A percentile compares a stretch with the other conserved stretches of the same genome.
phyloP scores from a whole-genome alignment of 2,113 vertebrate species.

The Urocolius indicus region DNA sequence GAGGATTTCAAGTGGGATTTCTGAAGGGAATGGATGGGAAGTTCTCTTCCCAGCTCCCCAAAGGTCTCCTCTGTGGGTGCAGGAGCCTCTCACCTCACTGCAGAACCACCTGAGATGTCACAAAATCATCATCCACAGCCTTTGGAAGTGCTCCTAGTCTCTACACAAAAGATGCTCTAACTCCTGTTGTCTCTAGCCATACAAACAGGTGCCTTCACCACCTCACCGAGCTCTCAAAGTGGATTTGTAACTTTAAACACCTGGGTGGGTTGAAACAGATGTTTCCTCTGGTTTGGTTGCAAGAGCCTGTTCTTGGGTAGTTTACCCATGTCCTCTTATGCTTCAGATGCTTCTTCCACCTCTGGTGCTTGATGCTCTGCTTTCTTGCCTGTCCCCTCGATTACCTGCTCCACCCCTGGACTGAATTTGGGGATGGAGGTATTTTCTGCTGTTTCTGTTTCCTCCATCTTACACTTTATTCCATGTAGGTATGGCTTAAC shows the following conservation, averaged over 20 bases:
- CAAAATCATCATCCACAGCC: not conserved
- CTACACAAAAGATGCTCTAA: not conserved
- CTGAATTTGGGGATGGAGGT: not conserved
- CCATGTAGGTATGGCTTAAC: not conserved
- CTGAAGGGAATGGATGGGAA: no score
- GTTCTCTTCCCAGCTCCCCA: not conserved
- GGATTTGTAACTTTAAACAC: not conserved
- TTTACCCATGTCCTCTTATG: not conserved
- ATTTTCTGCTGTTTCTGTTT: not conserved
- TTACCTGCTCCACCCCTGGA: fast-evolving
- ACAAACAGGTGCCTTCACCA: not conserved
- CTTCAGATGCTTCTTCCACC: not conserved
- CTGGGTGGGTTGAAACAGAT: not conserved
- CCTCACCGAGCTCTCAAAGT: not conserved
- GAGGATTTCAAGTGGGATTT: not conserved
- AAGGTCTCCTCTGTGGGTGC: not conserved
- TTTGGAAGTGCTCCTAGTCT: not conserved
- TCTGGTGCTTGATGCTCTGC: fast-evolving
- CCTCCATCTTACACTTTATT: not conserved
- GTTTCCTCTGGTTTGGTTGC: not conserved
- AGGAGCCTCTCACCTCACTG: not conserved
- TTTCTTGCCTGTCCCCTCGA: fast-evolving
- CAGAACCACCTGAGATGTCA: not conserved
- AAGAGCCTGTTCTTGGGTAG: not conserved
- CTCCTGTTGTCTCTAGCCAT: not conserved